Percentiles rank a stretch among this genome's conserved stretches.
Conservation (phyloP, 2,113 vertebrate genomes). For the Misgurnus anguillicaudatus region DNA sequence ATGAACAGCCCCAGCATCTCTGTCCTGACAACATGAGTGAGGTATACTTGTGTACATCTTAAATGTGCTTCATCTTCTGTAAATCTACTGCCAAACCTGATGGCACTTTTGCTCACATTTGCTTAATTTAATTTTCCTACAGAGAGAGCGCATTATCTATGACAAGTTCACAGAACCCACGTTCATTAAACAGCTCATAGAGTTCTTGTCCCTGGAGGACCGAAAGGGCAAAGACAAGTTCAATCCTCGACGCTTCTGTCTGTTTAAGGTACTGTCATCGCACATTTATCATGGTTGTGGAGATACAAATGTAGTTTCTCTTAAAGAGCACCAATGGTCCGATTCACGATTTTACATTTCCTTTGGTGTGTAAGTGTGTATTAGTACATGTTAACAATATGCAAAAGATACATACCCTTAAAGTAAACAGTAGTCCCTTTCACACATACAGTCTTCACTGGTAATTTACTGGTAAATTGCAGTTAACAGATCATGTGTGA, state of each 20-base stretch:
- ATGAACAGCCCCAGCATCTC: constrained; percentile 87
- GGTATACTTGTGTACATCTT: constrained; percentile 67
- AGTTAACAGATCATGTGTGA: too few relatives aligned
- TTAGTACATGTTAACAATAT: too few relatives aligned
- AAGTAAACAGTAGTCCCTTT: too few relatives aligned
- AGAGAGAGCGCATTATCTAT: constrained; percentile 92
- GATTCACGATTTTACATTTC: too few relatives aligned
- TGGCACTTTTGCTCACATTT: background rate
- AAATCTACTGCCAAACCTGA: background rate
- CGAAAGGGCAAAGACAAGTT: constrained; percentile 98
- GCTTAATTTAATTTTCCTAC: constrained; percentile 43
- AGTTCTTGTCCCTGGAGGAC: constrained; percentile 95
- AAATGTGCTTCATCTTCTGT: background rate
- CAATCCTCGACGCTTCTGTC: constrained; percentile 93
- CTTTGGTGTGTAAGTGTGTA: too few relatives aligned
- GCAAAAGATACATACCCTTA: too few relatives aligned
- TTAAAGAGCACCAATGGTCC: too few relatives aligned
- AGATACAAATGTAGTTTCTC: background rate
- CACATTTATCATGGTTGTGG: background rate
- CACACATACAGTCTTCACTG: too few relatives aligned
- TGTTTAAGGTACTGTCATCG: constrained; percentile 88
- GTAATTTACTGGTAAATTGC: too few relatives aligned
- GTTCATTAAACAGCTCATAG: constrained; percentile 90
- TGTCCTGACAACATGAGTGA: constrained; percentile 86
- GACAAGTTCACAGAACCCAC: constrained; percentile 91